These are phyloP conservation scores for Meloe dianella DNA, from an alignment of 2,888 invertebrate genomes.

Conservation along the genomic window DNA sequence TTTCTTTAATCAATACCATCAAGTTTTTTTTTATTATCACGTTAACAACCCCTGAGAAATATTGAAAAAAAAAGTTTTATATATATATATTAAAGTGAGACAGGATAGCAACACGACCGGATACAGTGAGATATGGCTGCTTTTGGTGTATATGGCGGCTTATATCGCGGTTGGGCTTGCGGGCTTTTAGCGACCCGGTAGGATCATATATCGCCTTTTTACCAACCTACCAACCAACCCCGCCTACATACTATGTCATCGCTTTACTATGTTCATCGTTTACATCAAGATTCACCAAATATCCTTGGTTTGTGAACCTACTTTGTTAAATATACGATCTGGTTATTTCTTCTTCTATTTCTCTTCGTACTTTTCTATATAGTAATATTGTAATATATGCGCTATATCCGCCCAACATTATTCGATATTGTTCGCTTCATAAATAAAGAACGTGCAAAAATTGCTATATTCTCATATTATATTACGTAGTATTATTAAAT, in stretches of 20 bases:
- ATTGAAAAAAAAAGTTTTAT: neutral
- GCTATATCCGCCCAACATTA: neutral
- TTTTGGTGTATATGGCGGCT: constrained; percentile 20
- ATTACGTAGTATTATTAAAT: neutral
- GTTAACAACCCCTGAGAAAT: neutral
- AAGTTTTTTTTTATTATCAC: neutral
- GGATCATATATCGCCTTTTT: constrained; percentile 33
- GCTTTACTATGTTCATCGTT: constrained; percentile 29
- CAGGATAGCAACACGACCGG: constrained; percentile 15
- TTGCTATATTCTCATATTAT: neutral
- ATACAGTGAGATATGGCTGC: constrained; percentile 29
- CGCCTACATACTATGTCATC: constrained; percentile 31
- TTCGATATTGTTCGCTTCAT: neutral
- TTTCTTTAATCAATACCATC: no score
- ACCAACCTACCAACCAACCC: constrained; percentile 21
- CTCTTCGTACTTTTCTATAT: neutral
- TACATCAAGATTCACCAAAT: constrained; percentile 27
- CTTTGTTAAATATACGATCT: constrained; percentile 30
- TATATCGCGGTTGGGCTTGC: constrained; percentile 30
- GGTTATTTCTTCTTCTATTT: constrained; percentile 8
- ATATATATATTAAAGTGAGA: neutral
- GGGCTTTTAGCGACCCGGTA: constrained; percentile 32
- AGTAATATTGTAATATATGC: neutral
- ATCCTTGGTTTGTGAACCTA: constrained; percentile 24
- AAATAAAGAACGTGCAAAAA: neutral